Percentiles rank a stretch among this genome's conserved stretches.
Conservation (phyloP, 2,888 invertebrate species). For the Nemurella pictetii region DNA sequence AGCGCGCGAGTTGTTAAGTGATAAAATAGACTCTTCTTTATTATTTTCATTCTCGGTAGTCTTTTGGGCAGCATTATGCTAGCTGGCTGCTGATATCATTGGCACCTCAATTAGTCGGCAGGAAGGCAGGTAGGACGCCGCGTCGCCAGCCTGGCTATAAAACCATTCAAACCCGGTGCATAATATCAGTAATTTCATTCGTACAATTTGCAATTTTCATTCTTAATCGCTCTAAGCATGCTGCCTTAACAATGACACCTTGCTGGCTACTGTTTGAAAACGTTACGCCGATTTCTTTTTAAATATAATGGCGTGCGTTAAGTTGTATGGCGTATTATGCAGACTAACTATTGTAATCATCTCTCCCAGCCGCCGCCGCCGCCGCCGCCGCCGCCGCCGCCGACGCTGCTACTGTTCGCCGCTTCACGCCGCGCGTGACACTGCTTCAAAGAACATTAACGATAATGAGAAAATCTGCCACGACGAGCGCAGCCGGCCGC, state of each 20-base stretch:
- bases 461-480: not conserved
- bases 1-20: conserved; percentile 1
- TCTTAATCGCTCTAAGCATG: not conserved
- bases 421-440: not conserved
- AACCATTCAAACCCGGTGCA: not conserved
- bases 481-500: not conserved
- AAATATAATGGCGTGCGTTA: not conserved
- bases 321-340: not conserved
- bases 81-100: conserved; percentile 1
- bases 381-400: too few relatives aligned
- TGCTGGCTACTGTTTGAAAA: not conserved
- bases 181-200: conserved; percentile 18
- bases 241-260: not conserved
- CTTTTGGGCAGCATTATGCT: not conserved
- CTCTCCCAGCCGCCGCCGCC: too few relatives aligned
- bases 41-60: conserved; percentile 21
- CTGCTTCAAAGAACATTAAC: not conserved
- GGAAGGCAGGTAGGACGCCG: not conserved
- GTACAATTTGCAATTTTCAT: conserved; percentile 3
- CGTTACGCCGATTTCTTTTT: not conserved
- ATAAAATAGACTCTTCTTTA: conserved; percentile 23
- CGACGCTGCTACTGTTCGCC: not conserved
- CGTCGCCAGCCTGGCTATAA: not conserved
- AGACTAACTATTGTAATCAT: not conserved
- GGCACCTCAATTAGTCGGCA: conserved; percentile 2